Conservation (phyloP, 1,140 invertebrate species). For the Bicyclus anynana region DNA sequence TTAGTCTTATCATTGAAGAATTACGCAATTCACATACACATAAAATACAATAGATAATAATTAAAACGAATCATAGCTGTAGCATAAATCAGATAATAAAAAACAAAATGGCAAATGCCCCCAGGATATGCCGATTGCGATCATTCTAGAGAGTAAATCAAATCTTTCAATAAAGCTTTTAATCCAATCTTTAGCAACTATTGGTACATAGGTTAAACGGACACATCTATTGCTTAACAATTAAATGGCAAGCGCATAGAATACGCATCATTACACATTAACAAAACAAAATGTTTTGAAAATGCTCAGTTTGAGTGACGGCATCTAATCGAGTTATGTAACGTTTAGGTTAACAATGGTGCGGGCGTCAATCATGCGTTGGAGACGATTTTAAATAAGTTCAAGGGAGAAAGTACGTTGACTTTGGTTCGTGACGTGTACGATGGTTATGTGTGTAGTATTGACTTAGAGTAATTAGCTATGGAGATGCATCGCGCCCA, state of each 20-base stretch:
- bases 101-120: constrained; percentile 12
- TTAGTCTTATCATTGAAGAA: neutral
- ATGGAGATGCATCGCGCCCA: too few relatives aligned
- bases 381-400: constrained; percentile 72
- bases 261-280: constrained; percentile 68
- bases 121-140: constrained; percentile 13
- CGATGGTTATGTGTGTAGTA: constrained; percentile 25
- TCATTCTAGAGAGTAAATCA: constrained; percentile 12
- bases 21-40: neutral
- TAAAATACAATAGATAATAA: neutral
- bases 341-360: constrained; percentile 58
- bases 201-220: constrained; percentile 57
- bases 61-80: neutral
- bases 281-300: constrained; percentile 60
- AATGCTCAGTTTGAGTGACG: constrained; percentile 61
- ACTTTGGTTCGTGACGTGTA: constrained; percentile 38
- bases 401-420: constrained; percentile 64
- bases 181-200: constrained; percentile 24
- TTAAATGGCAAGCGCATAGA: constrained; percentile 68
- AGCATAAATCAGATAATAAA: neutral
- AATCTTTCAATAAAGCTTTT: constrained; percentile 23
- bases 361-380: constrained; percentile 57
- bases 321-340: constrained; percentile 65
- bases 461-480: too few relatives aligned
- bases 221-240: constrained; percentile 58